Evolutionary conservation across 1,140 invertebrate species (phyloP), one percentile per base, ranked within the genome.

Genomic region (Trachymyrmex septentrionalis): DNA sequence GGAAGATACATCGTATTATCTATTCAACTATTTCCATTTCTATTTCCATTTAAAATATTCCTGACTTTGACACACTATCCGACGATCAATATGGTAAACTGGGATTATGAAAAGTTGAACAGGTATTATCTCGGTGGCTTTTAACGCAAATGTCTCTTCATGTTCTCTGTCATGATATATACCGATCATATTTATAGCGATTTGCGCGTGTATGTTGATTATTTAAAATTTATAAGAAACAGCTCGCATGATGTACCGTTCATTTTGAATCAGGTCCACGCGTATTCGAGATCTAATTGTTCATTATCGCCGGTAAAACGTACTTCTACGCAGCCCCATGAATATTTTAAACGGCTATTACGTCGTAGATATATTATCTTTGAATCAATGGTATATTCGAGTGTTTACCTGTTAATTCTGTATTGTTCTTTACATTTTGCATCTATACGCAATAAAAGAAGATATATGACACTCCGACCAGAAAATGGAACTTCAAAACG

Each of bases 141-240:
- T 73, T 61, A 84, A 75, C 55, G 16, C 27, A 48, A 48, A 61
- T 73, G 34, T 61, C 38, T 34, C 55, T 69, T 59, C 6, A n/a
- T 61, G 55, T 21, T 82, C 7, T 30, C 53, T 50, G 16, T n/a
- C 55, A n/a, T 59, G 24, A 30, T 61, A 9, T 64, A 27, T 61
- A 24, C 5, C 48, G 3, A 67, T 12, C 44, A 61, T 30, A 19
- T 9, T 38, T n/a, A 73, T 53, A 61, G 44, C 64, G 30, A 27
- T 66, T 86, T 14, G 38, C n/a, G n/a, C 53, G 75, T 44, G 85
- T 82, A 77, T 55, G 61, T 59, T 34, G 59, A 72, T 85, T 87
- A 87, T 72, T 78, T 64, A 75, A 85, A 85, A 89, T 87, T 87
- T 87, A 87, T 89, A 69, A 71, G 61, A 44, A 57, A 50, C 85